Base-by-base conservation (phyloP, 2,888 invertebrate genomes). In the Ecliptopera silaceata region DNA sequence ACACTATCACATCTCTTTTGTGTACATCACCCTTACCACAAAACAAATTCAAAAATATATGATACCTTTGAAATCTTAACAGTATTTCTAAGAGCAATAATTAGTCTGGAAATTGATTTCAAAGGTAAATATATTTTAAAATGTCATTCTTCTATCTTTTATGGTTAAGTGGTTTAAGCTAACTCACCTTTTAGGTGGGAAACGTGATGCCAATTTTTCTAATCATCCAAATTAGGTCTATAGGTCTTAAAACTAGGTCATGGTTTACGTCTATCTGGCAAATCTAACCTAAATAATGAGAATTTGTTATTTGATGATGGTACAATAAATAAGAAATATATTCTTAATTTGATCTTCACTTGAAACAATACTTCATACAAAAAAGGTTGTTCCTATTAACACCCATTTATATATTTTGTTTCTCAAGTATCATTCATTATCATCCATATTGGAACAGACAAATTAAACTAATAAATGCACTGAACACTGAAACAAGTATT, bases 1-100 rank as follows among this genome's bases (percentile, higher is more conserved):
- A 72, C 74, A 67, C 81, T 90, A 90, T 89, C 89, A 89, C 89
- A 91, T 86, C 70, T 77, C 75, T 82, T 81, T 84, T 85, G 86
- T 88, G 86, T 86, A 85, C 79, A 77, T 77, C 70, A 15, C 22
- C 52, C 41, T 44, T 41, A 48, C 31, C 22, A 44, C 17, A 46
- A 45, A 13, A 43, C 34, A 34, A 17, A n/a, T 29, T 12, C 4
- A 3, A 15, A 36, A 12, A 15, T 34, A 20, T 5, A 36, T 10
- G 43, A 43, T 18, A 15, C 15, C 15, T 15, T 15, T 36, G 15
- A 36, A 15, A 15, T n/a, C n/a, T 2, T n/a, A n/a, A 31, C 31
- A 4, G 31, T 2, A 11, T 31, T 0, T 36, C 20, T 20, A 3
- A 4, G 4, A 20, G 20, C 20, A 20, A 3, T 20, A 20, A 3